Percentiles rank a stretch among this genome's conserved stretches.
Evolutionary conservation across 2,113 vertebrate genomes (phyloP).

Genomic region (Xenopus laevis): DNA sequence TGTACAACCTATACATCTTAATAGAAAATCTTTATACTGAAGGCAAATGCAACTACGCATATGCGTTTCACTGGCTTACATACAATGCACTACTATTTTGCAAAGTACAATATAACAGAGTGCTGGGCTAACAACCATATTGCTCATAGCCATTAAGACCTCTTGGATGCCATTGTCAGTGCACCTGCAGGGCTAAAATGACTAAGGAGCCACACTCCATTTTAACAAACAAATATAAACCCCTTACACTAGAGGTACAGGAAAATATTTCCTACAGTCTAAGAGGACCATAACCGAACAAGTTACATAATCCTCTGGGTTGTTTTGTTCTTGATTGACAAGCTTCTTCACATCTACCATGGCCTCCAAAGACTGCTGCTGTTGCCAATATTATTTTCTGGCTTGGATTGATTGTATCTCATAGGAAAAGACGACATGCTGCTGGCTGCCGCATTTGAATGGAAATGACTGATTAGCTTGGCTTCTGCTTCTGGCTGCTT

Average conservation of each 20-base stretch:
- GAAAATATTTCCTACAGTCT: conserved; percentile 49
- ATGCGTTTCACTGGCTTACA: neutral
- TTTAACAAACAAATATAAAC: conserved; percentile 16
- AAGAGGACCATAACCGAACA: conserved; percentile 37
- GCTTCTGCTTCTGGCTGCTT: conserved; percentile 46
- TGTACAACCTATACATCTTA: neutral
- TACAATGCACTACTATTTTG: neutral
- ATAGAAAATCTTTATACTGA: conserved; percentile 41
- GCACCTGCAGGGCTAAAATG: neutral
- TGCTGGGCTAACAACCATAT: conserved; percentile 20
- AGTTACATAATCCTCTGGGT: conserved; percentile 52
- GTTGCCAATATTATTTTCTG: conserved; percentile 10
- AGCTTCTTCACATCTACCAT: conserved; percentile 52
- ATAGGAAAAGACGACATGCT: neutral
- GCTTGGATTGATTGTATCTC: conserved; percentile 30
- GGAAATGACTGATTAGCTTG: conserved; percentile 60
- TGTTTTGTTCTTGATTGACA: neutral
- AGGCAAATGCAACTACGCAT: neutral
- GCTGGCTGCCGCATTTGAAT: conserved; percentile 45
- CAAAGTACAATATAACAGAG: conserved; percentile 43
- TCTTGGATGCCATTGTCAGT: neutral
- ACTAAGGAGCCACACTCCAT: conserved; percentile 16
- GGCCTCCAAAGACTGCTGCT: conserved; percentile 58
- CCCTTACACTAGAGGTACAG: conserved; percentile 22
- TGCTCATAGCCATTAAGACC: neutral